phyloP scores from a whole-genome alignment of 37 sponge, comb jelly and placozoan species.

The Mnemiopsis leidyi region DNA sequence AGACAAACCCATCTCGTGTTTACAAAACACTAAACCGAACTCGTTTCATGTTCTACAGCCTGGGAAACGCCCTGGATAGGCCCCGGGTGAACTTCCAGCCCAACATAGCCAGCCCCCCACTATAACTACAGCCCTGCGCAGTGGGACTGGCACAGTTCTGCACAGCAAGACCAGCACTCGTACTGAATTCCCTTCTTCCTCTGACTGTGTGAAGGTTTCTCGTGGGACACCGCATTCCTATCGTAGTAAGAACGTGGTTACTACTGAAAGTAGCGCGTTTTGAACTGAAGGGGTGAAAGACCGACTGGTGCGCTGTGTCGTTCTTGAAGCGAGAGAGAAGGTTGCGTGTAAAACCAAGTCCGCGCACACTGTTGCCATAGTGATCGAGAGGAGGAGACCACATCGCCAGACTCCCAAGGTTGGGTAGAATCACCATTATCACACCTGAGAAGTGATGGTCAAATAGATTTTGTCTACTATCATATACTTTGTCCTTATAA shows the following conservation, averaged over 20 bases:
- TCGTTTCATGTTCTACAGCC: too few relatives aligned
- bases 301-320: background rate
- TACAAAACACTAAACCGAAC: too few relatives aligned
- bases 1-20: too few relatives aligned
- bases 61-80: too few relatives aligned
- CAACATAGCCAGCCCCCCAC: too few relatives aligned
- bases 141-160: too few relatives aligned
- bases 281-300: constrained; percentile 32
- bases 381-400: constrained; percentile 80
- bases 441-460: constrained; percentile 71
- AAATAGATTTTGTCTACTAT: too few relatives aligned
- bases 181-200: background rate
- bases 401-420: constrained; percentile 79
- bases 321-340: background rate
- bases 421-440: constrained; percentile 82
- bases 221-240: background rate
- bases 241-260: background rate
- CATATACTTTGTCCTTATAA: too few relatives aligned
- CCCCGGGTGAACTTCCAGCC: too few relatives aligned
- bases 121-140: too few relatives aligned
- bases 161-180: background rate
- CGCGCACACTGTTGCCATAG: constrained; percentile 82
- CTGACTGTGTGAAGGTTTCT: background rate
- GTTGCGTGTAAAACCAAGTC: constrained; percentile 72
- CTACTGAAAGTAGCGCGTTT: background rate